Percentiles rank a stretch among this genome's conserved stretches.
Evolutionary conservation across 2,797 vertebrate species (phyloP).

Genomic region (Xenops minutus): DNA sequence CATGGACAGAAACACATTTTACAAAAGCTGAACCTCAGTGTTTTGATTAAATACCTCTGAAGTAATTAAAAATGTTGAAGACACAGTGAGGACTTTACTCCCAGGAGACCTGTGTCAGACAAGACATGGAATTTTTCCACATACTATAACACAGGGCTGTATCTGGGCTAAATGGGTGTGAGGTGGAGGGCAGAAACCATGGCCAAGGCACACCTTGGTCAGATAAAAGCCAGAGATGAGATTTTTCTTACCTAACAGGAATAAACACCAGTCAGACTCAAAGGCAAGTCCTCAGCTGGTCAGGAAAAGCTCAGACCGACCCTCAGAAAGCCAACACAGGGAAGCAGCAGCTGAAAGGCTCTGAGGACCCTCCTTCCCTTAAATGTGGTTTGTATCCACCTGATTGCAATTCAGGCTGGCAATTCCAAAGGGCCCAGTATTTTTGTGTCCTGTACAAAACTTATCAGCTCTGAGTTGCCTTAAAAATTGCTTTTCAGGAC

Average conservation of each 20-base stretch:
- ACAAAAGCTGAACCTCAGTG: neutral
- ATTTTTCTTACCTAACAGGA: neutral
- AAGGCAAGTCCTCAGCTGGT: neutral
- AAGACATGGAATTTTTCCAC: neutral
- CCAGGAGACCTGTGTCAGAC: neutral
- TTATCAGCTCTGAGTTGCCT: neutral
- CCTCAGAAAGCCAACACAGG: neutral
- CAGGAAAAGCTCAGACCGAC: neutral
- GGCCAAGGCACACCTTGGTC: fast-evolving
- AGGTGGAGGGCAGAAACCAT: neutral
- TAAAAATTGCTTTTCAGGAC: neutral
- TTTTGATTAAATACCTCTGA: neutral
- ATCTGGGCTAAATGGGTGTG: neutral
- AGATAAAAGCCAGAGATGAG: neutral
- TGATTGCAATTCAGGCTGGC: neutral
- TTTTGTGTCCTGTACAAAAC: neutral
- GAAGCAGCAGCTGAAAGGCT: neutral
- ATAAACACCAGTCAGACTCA: neutral
- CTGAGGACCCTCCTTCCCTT: neutral
- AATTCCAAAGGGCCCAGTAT: neutral
- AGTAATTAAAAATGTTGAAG: neutral
- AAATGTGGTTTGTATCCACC: neutral
- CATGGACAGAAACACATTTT: neutral
- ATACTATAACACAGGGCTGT: fast-evolving
- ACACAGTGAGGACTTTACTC: neutral